Conservation (phyloP, 2,888 invertebrate species). For the Sarcophaga caerulescens region DNA sequence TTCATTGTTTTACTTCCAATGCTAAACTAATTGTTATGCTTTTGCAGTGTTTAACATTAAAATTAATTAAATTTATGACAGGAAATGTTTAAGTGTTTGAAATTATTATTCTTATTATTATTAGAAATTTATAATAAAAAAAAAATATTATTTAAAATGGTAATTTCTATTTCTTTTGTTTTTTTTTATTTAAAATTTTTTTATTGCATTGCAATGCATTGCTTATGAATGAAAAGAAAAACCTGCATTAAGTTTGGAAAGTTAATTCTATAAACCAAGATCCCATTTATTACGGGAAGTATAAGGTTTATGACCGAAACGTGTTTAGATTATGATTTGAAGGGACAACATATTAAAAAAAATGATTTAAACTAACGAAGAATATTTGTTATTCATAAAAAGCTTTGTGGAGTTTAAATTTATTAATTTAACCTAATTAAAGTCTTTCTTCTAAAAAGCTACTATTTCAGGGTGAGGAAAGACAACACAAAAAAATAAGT, state of each 20-base stretch:
- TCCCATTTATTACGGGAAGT: constrained; percentile 64
- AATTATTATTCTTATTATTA: constrained; percentile 53
- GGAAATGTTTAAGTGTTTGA: constrained; percentile 74
- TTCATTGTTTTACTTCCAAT: not conserved
- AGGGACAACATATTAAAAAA: not conserved
- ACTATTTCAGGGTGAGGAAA: no score
- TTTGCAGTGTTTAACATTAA: constrained; percentile 63
- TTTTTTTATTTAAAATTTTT: not conserved
- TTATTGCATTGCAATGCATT: not conserved
- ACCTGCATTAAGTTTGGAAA: constrained; percentile 40
- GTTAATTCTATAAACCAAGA: constrained; percentile 15
- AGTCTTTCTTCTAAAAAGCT: no score
- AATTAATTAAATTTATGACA: constrained; percentile 76
- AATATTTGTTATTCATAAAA: constrained; percentile 29
- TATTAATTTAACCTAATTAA: constrained; percentile 51
- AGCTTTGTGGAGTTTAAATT: constrained; percentile 38
- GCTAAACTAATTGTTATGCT: constrained; percentile 63
- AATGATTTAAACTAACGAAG: not conserved
- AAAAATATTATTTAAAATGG: constrained; percentile 14
- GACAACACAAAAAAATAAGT: no score
- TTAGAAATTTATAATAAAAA: constrained; percentile 40
- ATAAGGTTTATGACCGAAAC: constrained; percentile 62
- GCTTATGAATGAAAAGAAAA: not conserved
- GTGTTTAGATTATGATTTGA: constrained; percentile 52
- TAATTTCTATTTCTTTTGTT: no score